Evolutionary conservation across 2,888 invertebrate genomes (phyloP).

Genomic region (Leucoptera coffeella): DNA sequence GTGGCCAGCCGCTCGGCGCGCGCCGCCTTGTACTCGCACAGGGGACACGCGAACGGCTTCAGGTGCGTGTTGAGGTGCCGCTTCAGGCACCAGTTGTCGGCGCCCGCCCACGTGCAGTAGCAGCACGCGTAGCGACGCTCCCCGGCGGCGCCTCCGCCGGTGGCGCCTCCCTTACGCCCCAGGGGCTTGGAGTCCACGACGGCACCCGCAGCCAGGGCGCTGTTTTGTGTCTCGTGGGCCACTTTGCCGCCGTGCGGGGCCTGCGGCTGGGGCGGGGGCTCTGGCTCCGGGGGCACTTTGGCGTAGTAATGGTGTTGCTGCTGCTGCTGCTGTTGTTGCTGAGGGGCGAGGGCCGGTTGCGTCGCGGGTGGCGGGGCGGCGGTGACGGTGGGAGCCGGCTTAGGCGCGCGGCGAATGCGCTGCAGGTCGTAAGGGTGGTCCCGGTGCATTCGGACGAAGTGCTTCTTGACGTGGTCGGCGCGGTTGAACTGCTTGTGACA

Average conservation of each 20-base stretch:
- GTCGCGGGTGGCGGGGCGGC: slow-evolving; percentile 7
- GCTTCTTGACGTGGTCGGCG: slow-evolving; percentile 92
- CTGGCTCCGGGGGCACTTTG: slow-evolving; percentile 42
- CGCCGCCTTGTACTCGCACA: slow-evolving; percentile 92
- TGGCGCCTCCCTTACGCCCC: slow-evolving; percentile 39
- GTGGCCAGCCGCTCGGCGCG: slow-evolving; percentile 84
- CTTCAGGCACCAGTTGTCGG: slow-evolving; percentile 91
- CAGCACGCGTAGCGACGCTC: slow-evolving; percentile 78
- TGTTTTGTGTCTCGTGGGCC: slow-evolving; percentile 10
- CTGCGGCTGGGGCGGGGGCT: slow-evolving; percentile 13
- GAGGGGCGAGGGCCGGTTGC: slow-evolving; percentile 4
- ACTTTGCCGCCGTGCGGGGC: slow-evolving; percentile 4
- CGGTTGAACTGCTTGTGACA: slow-evolving; percentile 90
- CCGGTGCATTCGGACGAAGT: slow-evolving; percentile 86
- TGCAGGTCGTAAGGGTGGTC: slow-evolving; percentile 84
- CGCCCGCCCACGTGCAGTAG: slow-evolving; percentile 89
- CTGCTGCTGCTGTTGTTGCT: no score
- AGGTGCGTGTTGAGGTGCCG: slow-evolving; percentile 88
- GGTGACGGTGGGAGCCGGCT: slow-evolving; percentile 12
- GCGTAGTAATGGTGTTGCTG: slow-evolving; percentile 21
- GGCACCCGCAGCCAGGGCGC: slow-evolving; percentile 12
- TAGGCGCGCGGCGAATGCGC: slow-evolving; percentile 64
- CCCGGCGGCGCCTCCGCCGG: slow-evolving; percentile 34
- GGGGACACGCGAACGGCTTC: slow-evolving; percentile 83
- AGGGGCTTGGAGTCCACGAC: slow-evolving; percentile 22